Percentiles rank a stretch among this genome's conserved stretches.
Conservation (phyloP, 1,140 invertebrate species). For the Drosophila lini region DNA sequence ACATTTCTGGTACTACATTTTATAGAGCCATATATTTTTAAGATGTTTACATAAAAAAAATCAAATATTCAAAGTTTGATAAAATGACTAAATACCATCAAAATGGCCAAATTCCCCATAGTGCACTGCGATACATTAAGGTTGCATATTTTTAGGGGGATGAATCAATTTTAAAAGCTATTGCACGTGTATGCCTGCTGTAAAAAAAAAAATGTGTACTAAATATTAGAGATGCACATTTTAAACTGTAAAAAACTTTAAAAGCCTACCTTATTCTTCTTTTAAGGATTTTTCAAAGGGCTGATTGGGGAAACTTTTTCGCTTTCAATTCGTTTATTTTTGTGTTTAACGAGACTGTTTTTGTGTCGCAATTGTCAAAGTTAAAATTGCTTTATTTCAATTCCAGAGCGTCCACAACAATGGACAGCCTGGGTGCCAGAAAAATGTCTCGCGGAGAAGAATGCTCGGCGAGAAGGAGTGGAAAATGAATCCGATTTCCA, state of each 20-base stretch:
- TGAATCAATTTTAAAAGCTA: background rate
- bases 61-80: no score
- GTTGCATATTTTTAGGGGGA: background rate
- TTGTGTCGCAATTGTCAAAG: constrained; percentile 41
- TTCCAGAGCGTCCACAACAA: constrained; percentile 36
- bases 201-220: background rate
- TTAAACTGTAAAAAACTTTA: no score
- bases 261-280: background rate
- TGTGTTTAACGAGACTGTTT: constrained; percentile 18
- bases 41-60: no score
- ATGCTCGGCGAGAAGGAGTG: background rate
- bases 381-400: constrained; percentile 59
- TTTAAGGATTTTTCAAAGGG: background rate
- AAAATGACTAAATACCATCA: no score
- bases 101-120: no score
- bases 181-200: background rate
- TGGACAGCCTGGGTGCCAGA: constrained; percentile 13
- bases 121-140: no score
- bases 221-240: no score
- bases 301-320: background rate
- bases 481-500: constrained; percentile 35
- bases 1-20: no score
- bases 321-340: background rate
- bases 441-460: constrained; percentile 5
- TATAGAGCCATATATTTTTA: no score